Conservation (phyloP, 53 echinoderm and acorn worm genomes). For the Echinometra lucunter region DNA sequence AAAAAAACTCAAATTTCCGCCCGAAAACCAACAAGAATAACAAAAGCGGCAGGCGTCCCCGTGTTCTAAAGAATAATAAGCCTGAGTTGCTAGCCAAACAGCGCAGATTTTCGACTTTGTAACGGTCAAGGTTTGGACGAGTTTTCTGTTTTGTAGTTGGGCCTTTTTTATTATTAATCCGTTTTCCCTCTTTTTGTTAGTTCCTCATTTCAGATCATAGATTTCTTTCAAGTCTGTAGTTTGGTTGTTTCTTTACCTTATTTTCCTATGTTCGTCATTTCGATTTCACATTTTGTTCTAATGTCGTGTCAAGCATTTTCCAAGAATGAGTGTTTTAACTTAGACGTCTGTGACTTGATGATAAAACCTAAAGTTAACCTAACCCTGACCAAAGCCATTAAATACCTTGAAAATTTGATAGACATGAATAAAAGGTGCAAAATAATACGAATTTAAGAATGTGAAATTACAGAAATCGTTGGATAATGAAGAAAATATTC, state of each 20-base stretch:
- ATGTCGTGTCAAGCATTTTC: not conserved
- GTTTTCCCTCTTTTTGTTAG: not conserved
- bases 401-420: no score
- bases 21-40: conserved; percentile 66
- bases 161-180: not conserved
- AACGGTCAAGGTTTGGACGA: conserved; percentile 53
- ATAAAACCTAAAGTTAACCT: not conserved
- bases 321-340: not conserved
- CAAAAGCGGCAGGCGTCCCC: conserved; percentile 53
- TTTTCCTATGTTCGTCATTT: not conserved
- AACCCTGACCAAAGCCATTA: no score
- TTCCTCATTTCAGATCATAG: not conserved
- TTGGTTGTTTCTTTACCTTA: not conserved
- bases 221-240: not conserved
- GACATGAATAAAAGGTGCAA: no score
- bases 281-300: not conserved
- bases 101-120: conserved; percentile 53
- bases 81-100: not conserved
- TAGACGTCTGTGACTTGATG: not conserved
- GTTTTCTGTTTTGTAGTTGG: not conserved
- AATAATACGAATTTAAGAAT: no score
- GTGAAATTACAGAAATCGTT: no score
- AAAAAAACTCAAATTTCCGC: conserved; percentile 67
- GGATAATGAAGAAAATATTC: no score
- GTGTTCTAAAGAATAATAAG: conserved; percentile 39